These are phyloP conservation scores for Goniozus legneri DNA, from an alignment of 1,140 invertebrate genomes.

Conservation along the genomic window DNA sequence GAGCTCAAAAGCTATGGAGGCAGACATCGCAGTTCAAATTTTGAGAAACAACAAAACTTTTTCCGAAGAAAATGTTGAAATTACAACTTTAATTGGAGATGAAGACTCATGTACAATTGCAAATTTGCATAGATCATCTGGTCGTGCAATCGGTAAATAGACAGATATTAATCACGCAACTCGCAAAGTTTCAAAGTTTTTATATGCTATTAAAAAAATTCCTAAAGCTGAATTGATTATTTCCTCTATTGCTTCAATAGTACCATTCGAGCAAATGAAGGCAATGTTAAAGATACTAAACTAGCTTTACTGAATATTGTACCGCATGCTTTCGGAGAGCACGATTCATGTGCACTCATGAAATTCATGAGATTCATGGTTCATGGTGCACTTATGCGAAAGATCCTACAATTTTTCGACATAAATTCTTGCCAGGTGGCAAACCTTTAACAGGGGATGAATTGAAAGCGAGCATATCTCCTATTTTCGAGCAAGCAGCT, in stretches of 20 bases:
- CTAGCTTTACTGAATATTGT: conserved; percentile 10
- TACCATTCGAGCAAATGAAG: conserved; percentile 12
- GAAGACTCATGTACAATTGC: conserved; percentile 18
- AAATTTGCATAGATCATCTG: conserved; percentile 7
- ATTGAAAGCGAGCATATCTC: no score
- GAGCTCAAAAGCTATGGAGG: conserved; percentile 19
- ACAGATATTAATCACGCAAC: conserved; percentile 16
- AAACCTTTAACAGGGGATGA: conserved; percentile 9
- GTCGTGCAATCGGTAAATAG: conserved; percentile 12
- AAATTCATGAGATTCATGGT: no score
- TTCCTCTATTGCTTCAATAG: conserved; percentile 11
- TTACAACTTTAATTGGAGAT: conserved; percentile 16
- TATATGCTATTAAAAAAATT: conserved; percentile 14
- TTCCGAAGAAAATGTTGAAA: conserved; percentile 6
- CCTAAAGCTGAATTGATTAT: conserved; percentile 7
- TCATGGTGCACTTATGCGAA: conserved; percentile 14
- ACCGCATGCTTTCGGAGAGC: conserved; percentile 18
- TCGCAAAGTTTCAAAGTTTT: conserved; percentile 9
- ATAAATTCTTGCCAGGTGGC: conserved; percentile 12
- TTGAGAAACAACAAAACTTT: conserved; percentile 13
- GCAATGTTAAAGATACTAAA: conserved; percentile 4
- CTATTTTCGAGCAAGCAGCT: no score
- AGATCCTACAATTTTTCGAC: conserved; percentile 8
- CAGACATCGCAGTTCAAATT: conserved; percentile 12
- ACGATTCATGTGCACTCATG: conserved; percentile 17